Evolutionary conservation across 2,113 vertebrate genomes (phyloP), one percentile per base, ranked within the genome.

Genomic region (Megaptera novaeangliae): DNA sequence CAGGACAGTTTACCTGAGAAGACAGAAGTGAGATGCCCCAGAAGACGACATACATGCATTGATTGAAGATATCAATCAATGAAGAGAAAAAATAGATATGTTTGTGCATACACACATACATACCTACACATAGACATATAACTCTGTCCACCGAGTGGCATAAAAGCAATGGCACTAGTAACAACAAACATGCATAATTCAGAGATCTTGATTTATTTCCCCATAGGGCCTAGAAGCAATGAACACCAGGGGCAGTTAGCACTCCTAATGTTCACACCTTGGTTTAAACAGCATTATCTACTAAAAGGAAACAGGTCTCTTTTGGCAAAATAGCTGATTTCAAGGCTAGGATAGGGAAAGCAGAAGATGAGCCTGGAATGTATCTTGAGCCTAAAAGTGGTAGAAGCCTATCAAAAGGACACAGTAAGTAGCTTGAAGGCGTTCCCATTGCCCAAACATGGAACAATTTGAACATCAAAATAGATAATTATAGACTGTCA

Each of bases 21-120:
- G 36, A 41, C 8, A 36, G 17, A 29, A 7, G 17, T 2, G 0
- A 5, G 18, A 2, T 7, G 10, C 31, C 27, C 12, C 6, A 39
- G 9, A 66, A 46, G 41, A 20, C 10, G 36, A 18, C 18, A 29
- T 23, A 4, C 7, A 41, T 18, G 13, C 41, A 31, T 31, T 2
- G 21, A 46, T 29, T 41, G 18, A 64, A 64, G 63, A 14, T 31
- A 64, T 64, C 27, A 87, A 66, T 36, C 57, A 55, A 59, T 18
- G 36, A 5, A 69, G 5, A 87, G 29, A 90, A 31, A 66, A 74
- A 72, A 64, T 36, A 63, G 27, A 57, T 87, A 27, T 69, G 17
- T 84, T 55, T 57, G 13, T 57, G 23, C 21, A 74, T 34, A 12
- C 55, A 89, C 12, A 46, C 13, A 20, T 3, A 3, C 7, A 29